A percentile compares a stretch with the other conserved stretches of the same genome.
Conservation (phyloP, 2,113 vertebrate species). For the Pangasianodon hypophthalmus region DNA sequence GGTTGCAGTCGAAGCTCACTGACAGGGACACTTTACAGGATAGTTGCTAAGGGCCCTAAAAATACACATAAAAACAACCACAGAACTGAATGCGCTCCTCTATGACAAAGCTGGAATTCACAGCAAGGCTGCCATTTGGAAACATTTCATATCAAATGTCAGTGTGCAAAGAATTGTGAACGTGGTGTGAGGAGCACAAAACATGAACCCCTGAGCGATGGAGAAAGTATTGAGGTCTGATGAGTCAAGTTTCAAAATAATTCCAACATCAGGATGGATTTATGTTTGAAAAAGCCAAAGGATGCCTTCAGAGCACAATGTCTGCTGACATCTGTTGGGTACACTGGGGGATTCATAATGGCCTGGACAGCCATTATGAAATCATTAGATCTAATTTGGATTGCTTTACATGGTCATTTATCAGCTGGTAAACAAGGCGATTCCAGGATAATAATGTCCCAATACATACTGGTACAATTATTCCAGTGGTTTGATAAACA, state of each 20-base stretch:
- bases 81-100: neutral
- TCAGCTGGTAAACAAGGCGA: neutral
- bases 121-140: neutral
- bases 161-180: neutral
- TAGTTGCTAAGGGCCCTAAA: neutral
- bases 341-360: neutral
- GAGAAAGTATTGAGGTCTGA: neutral
- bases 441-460: neutral
- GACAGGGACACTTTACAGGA: neutral
- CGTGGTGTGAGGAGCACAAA: neutral
- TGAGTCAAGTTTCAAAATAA: neutral
- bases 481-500: neutral
- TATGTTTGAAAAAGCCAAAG: neutral
- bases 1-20: neutral
- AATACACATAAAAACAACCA: neutral
- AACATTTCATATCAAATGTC: neutral
- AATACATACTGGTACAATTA: neutral
- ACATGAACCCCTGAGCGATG: constrained; percentile 11
- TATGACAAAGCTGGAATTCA: neutral
- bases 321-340: neutral
- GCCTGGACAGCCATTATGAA: neutral
- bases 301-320: neutral
- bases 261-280: neutral
- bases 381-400: neutral
- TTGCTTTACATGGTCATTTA: neutral